Evolutionary conservation across 2,113 vertebrate species (phyloP).

Genomic region (Clupea harengus): DNA sequence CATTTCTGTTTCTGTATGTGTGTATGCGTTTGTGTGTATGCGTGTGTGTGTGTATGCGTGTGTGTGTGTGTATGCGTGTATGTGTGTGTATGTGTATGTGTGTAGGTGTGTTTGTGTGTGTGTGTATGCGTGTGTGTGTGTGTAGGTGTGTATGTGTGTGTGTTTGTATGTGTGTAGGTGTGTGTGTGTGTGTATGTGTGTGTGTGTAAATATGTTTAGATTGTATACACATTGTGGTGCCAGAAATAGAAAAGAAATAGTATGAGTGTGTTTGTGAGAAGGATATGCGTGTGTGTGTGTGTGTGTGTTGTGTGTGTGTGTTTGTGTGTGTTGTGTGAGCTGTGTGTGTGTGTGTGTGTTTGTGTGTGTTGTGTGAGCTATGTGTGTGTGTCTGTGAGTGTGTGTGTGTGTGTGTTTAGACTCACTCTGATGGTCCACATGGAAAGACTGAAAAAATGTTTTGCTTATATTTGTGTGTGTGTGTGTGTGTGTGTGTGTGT

Average conservation of each 20-base stretch:
- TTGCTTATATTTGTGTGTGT: background rate
- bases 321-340: background rate
- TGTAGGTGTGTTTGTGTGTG: background rate
- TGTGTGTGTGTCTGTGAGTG: background rate
- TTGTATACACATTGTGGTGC: no score
- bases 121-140: background rate
- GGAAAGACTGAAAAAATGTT: no score
- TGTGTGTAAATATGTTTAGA: no score
- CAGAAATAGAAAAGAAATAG: no score
- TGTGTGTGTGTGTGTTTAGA: background rate
- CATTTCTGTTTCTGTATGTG: no score
- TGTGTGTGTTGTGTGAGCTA: no score
- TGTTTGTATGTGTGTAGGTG: background rate
- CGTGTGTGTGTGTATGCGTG: background rate
- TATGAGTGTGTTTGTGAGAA: no score
- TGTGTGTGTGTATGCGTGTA: background rate
- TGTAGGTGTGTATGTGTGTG: background rate
- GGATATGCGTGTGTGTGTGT: background rate
- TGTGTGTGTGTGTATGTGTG: background rate
- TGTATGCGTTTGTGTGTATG: background rate
- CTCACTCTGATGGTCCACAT: no score
- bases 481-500: background rate
- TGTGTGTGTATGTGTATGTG: background rate
- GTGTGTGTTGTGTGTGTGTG: background rate
- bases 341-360: no score